phyloP scores from a whole-genome alignment of 1,140 invertebrate genomes.

The Drosophila simulans region DNA sequence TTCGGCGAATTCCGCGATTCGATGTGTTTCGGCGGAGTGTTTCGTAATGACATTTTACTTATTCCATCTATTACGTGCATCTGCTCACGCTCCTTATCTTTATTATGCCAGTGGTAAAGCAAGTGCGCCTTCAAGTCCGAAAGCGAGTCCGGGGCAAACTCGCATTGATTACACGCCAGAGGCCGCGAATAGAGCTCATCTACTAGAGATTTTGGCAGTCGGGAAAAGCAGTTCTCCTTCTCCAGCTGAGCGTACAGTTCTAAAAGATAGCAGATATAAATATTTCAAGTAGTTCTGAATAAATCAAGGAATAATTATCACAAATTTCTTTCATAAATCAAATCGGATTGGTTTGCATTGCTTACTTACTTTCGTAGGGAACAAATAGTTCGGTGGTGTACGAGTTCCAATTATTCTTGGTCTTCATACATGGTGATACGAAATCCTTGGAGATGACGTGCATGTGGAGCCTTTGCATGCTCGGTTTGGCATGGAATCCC shows the following conservation, averaged over 20 bases:
- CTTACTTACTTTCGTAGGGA: conserved; percentile 87
- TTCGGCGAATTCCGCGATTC: background rate
- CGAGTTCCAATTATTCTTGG: conserved; percentile 95
- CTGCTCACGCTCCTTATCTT: conserved; percentile 10
- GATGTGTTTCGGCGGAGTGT: background rate
- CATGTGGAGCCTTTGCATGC: conserved; percentile 93
- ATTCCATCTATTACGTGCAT: conserved; percentile 30
- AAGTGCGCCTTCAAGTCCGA: conserved; percentile 48
- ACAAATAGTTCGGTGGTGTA: conserved; percentile 94
- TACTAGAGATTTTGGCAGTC: conserved; percentile 86
- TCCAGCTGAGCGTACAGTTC: conserved; percentile 88
- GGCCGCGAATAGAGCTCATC: conserved; percentile 86
- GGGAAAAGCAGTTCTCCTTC: conserved; percentile 86
- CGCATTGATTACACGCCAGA: conserved; percentile 88
- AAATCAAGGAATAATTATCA: too few species aligned
- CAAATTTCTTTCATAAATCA: too few species aligned
- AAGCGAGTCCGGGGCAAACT: conserved; percentile 28
- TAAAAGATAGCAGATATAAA: conserved; percentile 76
- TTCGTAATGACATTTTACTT: background rate
- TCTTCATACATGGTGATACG: conserved; percentile 92
- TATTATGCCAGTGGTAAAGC: conserved; percentile 47
- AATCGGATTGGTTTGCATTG: background rate
- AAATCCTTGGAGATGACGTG: conserved; percentile 96
- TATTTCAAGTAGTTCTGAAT: too few species aligned
- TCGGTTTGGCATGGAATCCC: conserved; percentile 94